A percentile compares a stretch with the other conserved stretches of the same genome.
Evolutionary conservation across 2,113 vertebrate genomes (phyloP).

Genomic region (Otolemur garnettii): DNA sequence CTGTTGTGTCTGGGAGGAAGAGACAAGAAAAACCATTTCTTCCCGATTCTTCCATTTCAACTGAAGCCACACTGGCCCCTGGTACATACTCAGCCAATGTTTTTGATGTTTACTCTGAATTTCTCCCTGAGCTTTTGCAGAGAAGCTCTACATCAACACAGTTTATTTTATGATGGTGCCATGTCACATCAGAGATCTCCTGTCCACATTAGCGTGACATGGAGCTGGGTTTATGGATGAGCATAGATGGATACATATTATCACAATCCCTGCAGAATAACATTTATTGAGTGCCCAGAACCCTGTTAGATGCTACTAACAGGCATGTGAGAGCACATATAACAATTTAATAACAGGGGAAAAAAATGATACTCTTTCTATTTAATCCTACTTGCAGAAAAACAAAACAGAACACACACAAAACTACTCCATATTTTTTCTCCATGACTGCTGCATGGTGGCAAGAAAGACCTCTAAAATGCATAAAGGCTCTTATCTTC

Average conservation of each 20-base stretch:
- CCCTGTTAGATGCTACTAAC: not conserved
- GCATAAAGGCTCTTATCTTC: conserved; percentile 89
- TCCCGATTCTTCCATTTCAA: conserved; percentile 48
- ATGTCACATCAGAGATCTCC: not conserved
- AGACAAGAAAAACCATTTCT: conserved; percentile 25
- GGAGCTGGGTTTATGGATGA: not conserved
- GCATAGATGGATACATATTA: conserved; percentile 37
- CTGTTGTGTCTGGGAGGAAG: conserved; percentile 63
- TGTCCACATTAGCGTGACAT: not conserved
- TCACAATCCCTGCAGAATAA: not conserved
- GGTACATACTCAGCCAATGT: not conserved
- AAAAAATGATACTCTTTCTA: conserved; percentile 69
- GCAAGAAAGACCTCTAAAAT: conserved; percentile 85
- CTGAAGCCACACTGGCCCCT: conserved; percentile 16
- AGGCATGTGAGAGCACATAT: conserved; percentile 42
- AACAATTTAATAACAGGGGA: conserved; percentile 75
- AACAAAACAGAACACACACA: conserved; percentile 65
- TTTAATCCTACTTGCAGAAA: conserved; percentile 75
- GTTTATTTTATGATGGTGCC: conserved; percentile 20
- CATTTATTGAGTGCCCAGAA: conserved; percentile 31
- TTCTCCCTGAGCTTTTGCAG: conserved; percentile 41
- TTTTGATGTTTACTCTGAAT: conserved; percentile 50
- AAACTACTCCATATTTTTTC: conserved; percentile 79
- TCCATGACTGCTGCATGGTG: conserved; percentile 78
- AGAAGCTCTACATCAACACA: conserved; percentile 52